Conservation (phyloP, 1,140 invertebrate genomes). For the Antheraea pernyi region DNA sequence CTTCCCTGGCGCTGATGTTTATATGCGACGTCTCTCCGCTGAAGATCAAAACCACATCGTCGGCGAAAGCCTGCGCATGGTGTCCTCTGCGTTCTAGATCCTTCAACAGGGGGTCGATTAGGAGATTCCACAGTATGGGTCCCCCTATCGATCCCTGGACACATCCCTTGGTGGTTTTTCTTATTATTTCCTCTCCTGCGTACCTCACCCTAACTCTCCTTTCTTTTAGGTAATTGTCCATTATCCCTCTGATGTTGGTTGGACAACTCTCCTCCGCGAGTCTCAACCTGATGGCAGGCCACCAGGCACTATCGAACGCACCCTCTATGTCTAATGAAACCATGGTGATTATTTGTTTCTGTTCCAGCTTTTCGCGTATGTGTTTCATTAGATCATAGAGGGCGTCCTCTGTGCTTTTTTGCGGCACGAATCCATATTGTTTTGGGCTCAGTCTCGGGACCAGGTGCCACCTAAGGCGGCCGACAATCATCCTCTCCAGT, state of each 20-base stretch:
- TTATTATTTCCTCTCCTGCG: background rate
- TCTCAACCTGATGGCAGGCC: background rate
- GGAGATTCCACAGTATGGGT: background rate
- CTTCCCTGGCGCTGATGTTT: no score
- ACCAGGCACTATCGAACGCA: no score
- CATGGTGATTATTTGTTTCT: no score
- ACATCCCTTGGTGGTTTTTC: background rate
- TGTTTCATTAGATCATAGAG: no score
- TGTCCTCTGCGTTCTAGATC: background rate
- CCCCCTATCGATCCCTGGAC: background rate
- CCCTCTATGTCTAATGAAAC: no score
- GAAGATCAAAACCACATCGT: background rate
- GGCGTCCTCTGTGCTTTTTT: no score
- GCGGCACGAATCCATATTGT: no score
- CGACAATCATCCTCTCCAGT: no score
- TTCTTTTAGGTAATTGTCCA: background rate
- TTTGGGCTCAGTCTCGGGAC: no score
- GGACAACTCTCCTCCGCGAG: background rate
- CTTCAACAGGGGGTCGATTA: background rate
- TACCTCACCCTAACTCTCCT: background rate
- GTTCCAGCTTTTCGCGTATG: no score
- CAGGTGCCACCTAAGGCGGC: no score
- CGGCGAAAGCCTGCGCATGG: background rate
- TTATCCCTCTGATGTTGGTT: background rate
- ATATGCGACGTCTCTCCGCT: background rate